Evolutionary conservation across 2,888 invertebrate genomes (phyloP).

Genomic region (Cryptus viduatorius): DNA sequence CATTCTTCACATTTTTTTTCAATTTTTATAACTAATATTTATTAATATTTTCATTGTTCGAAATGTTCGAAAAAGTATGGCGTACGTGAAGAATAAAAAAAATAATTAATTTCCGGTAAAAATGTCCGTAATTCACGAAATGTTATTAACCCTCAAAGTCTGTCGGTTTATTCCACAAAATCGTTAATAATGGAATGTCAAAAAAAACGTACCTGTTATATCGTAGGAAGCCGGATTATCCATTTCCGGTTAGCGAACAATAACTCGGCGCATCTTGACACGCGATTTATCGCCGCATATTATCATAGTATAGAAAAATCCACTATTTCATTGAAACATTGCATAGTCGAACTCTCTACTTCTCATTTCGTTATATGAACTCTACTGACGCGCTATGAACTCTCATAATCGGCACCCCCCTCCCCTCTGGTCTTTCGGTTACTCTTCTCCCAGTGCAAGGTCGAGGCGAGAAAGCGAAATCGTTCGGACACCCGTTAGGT

Average conservation of each 20-base stretch:
- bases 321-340: slow-evolving; percentile 31
- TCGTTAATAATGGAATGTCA: neutral
- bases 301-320: slow-evolving; percentile 14
- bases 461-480: slow-evolving; percentile 67
- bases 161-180: too few relatives aligned
- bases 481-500: slow-evolving; percentile 77
- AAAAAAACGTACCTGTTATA: neutral
- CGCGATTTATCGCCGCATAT: neutral
- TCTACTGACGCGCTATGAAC: slow-evolving; percentile 29
- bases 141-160: neutral
- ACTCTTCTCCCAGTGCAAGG: slow-evolving; percentile 49
- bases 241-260: neutral
- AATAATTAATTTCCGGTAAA: neutral
- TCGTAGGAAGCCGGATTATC: neutral
- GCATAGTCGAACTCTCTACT: slow-evolving; percentile 40
- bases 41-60: too few relatives aligned
- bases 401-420: slow-evolving; percentile 40
- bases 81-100: too few relatives aligned
- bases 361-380: slow-evolving; percentile 58
- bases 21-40: too few relatives aligned
- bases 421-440: neutral
- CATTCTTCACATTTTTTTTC: too few relatives aligned
- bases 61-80: too few relatives aligned
- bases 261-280: neutral
- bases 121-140: neutral